These are phyloP conservation scores for Hylyphantes graminicola DNA, from an alignment of 1,140 invertebrate genomes.

Conservation along the genomic window DNA sequence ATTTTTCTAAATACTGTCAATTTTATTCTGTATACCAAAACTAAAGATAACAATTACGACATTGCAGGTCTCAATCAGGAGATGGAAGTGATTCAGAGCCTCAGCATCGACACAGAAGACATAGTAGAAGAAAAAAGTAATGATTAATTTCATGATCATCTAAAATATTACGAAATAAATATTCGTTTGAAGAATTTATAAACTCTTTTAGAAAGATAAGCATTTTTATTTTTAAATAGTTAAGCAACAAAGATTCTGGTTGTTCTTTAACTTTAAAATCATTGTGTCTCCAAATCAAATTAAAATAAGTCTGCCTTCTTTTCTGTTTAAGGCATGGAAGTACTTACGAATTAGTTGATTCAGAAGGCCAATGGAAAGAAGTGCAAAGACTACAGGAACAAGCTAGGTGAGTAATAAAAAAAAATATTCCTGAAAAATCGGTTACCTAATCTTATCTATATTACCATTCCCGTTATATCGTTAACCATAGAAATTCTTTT, in stretches of 20 bases:
- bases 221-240: no score
- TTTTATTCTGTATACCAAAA: no score
- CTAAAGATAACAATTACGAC: no score
- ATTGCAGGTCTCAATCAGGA: constrained; percentile 40
- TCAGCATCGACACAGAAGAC: constrained; percentile 56
- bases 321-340: constrained; percentile 63
- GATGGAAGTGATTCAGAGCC: constrained; percentile 59
- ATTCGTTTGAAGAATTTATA: no score
- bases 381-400: constrained; percentile 77
- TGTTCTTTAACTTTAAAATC: background rate
- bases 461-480: background rate
- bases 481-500: background rate
- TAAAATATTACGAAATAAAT: no score
- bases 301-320: background rate
- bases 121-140: constrained; percentile 61
- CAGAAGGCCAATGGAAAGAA: constrained; percentile 86
- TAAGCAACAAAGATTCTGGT: background rate
- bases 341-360: constrained; percentile 81
- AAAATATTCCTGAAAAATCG: background rate
- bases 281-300: background rate
- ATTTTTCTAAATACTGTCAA: no score
- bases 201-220: no score
- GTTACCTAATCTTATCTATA: background rate
- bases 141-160: background rate
- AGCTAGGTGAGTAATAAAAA: constrained; percentile 30